Evolutionary conservation across 1,140 invertebrate species (phyloP), one percentile per base, ranked within the genome.

Genomic region (Drosophila guanche): DNA sequence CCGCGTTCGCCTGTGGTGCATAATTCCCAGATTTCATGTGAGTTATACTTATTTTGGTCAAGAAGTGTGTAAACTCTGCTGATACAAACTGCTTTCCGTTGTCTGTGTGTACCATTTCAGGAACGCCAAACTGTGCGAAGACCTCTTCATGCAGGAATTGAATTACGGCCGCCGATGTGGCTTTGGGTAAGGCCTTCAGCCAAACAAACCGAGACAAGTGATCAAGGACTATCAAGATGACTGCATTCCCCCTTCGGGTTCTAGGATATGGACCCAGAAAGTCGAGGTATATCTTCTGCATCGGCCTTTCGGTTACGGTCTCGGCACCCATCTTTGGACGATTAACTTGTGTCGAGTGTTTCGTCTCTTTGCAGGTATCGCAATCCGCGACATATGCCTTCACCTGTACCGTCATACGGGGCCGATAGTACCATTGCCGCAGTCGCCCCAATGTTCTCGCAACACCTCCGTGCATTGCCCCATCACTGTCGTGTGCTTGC

Each of bases 31-130:
- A 20, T 20, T 20, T 20, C 16, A 20, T 20, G 16, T 47, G 16
- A 20, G 22, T 4, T 20, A 47, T 12, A 8, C 10, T 20, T 10
- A 8, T 12, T 7, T 47, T 23, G 2, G 8, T 10, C 20, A 45
- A 16, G 5, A 20, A 4, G 1, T 55, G 12, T 3, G 6, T 5
- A 14, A 66, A 47, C 45, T 51, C 16, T 2, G n/a, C 16, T 5
- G 62, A 66, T 0, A 51, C 54, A 45, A 67, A 59, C 52, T 67
- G 63, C 22, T 47, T 53, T 20, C 56, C 65, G 40, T 68, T 61
- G 5, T 54, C 65, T 0, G 65, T 8, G 5, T 50, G 47, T n/a
- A 50, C 7, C 3, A 14, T 27, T 27, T 29, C 23, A 2, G 43
- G 43, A 4, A 67, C 63, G 6, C 63, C 63, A 50, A 66, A 66